These are phyloP conservation scores for Aleiodes leptofemur DNA, from an alignment of 2,888 invertebrate genomes.

Conservation along the genomic window DNA sequence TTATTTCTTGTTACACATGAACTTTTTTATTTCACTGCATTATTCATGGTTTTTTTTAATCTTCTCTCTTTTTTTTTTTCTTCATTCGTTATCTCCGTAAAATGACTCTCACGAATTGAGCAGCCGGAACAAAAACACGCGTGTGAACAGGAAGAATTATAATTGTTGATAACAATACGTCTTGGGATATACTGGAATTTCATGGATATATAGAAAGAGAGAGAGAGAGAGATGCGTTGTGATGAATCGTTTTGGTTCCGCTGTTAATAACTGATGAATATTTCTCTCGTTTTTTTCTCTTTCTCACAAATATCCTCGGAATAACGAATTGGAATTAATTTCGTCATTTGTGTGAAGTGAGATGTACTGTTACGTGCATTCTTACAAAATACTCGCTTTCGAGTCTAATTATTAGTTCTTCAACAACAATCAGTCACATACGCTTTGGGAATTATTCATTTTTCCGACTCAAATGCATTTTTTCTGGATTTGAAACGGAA, in stretches of 20 bases:
- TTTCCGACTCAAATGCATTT: no score
- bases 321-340: no score
- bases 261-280: not conserved
- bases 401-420: not conserved
- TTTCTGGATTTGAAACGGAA: no score
- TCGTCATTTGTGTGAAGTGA: no score
- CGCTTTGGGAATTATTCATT: no score
- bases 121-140: slow-evolving; percentile 21
- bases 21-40: not conserved
- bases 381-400: slow-evolving; percentile 7
- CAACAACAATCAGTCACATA: no score
- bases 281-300: not conserved
- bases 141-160: slow-evolving; percentile 33
- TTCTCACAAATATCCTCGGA: no score
- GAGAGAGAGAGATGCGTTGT: slow-evolving; percentile 5
- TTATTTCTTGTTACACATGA: not conserved
- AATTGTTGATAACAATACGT: slow-evolving; percentile 23
- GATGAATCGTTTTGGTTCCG: slow-evolving; percentile 12
- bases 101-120: slow-evolving; percentile 25
- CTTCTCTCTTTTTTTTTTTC: not conserved
- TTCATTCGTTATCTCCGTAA: slow-evolving; percentile 16
- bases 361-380: no score
- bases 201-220: not conserved
- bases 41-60: not conserved
- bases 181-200: slow-evolving; percentile 8